Percentiles rank a stretch among this genome's conserved stretches.
These are phyloP conservation scores for Macrochelys suwanniensis DNA, from an alignment of 2,797 vertebrate genomes.

Conservation along the genomic window DNA sequence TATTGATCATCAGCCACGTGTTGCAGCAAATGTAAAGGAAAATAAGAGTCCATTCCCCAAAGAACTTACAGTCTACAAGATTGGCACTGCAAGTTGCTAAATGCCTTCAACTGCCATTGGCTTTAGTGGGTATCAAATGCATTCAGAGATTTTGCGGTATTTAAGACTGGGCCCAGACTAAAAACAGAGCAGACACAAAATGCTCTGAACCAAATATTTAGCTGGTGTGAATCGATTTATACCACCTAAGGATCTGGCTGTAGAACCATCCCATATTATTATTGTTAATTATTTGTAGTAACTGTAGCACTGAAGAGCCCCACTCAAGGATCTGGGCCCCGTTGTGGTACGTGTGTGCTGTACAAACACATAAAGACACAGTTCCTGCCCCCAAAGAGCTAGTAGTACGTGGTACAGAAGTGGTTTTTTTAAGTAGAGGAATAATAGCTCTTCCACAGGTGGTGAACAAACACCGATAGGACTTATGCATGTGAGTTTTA, in stretches of 20 bases:
- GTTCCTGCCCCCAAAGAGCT: background rate
- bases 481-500: background rate
- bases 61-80: background rate
- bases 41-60: background rate
- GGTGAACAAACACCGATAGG: background rate
- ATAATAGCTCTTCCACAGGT: background rate
- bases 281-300: background rate
- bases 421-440: background rate
- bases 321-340: background rate
- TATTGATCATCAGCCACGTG: background rate
- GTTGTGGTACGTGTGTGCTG: background rate
- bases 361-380: background rate
- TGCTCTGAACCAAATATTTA: background rate
- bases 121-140: background rate
- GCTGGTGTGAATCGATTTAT: background rate
- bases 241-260: background rate
- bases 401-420: background rate
- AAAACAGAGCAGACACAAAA: background rate
- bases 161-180: background rate
- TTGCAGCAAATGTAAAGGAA: background rate
- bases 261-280: background rate
- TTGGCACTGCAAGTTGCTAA: background rate
- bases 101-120: slow-evolving; percentile 10
- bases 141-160: slow-evolving; percentile 5
- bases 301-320: background rate